Base-by-base conservation (phyloP, 2,888 invertebrate species). In the Drosophila mimica region DNA sequence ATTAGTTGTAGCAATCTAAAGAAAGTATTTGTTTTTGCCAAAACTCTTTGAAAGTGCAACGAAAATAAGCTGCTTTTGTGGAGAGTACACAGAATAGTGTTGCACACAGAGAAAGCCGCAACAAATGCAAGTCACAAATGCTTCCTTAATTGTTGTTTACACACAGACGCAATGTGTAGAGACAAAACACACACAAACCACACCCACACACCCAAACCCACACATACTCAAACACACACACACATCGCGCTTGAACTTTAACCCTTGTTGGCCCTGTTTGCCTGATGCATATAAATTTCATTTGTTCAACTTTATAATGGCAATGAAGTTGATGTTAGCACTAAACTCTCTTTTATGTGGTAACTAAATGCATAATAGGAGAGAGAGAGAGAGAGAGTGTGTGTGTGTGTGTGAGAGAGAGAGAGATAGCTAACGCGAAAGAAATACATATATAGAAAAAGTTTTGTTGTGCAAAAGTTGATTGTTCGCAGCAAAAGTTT, bases 241-340 rank as follows among this genome's bases (percentile, higher is more conserved):
- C 34, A 3, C 30, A 30, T 0, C 15, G 4, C 6, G 20, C 28
- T 40, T 60, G 9, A 53, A 58, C 38, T 53, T 63, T 30, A 56
- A 31, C 54, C 51, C 66, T 66, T 53, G 64, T 64, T 70, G 83
- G 20, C 15, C 71, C 76, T 77, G 68, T 71, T 75, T 60, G 68
- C 33, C 60, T 72, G 88, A 79, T 89, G 77, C 88, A 85, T 82
- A 85, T 88, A 85, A 71, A 89, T 78, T 88, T 80, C 76, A 80
- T 85, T 85, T 89, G 88, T 78, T 80, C 59, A 85, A 85, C 89
- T 85, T 85, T 85, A 69, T 89, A 89, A 85, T 88, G 83, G 88
- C 80, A 82, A 85, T 85, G 69, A 82, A 85, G 85, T 85, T 88
- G 82, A 84, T 89, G 85, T 84, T 84, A 34, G 60, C 76, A 67